These are phyloP conservation scores for Loriculus beryllinus DNA, from an alignment of 2,797 vertebrate species.

Conservation along the genomic window DNA sequence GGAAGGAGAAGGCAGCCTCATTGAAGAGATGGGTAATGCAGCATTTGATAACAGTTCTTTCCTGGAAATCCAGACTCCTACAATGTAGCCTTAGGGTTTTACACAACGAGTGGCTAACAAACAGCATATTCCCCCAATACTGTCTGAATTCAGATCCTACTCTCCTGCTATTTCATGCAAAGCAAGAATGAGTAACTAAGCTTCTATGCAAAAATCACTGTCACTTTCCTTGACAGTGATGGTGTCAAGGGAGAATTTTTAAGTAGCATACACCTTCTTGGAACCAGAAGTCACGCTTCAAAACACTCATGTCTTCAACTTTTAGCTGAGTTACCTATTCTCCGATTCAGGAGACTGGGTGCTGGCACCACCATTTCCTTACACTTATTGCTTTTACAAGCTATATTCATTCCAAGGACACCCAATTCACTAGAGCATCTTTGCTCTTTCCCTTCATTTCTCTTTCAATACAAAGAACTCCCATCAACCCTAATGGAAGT, in stretches of 20 bases:
- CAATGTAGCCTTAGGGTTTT: not conserved
- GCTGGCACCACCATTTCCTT: not conserved
- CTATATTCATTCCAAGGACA: slow-evolving; percentile 4
- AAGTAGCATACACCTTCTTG: not conserved
- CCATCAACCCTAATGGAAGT: slow-evolving; percentile 22
- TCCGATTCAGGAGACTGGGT: not conserved
- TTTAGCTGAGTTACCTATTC: not conserved
- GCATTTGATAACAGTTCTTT: slow-evolving; percentile 15
- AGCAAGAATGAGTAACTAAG: not conserved
- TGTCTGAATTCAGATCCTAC: not conserved
- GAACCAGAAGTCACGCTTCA: not conserved
- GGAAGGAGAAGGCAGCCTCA: slow-evolving; percentile 1
- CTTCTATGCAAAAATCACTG: not conserved
- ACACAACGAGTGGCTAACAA: not conserved
- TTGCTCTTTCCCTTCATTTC: not conserved
- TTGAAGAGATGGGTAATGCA: not conserved
- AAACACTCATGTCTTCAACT: not conserved
- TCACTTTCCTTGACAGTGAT: not conserved
- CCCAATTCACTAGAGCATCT: not conserved
- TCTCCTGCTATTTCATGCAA: not conserved
- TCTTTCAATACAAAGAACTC: not conserved
- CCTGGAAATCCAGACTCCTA: not conserved
- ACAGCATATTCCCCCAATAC: not conserved
- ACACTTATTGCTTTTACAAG: slow-evolving; percentile 55
- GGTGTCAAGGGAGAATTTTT: not conserved